Percentiles rank a stretch among this genome's conserved stretches.
Conservation (phyloP, 2,888 invertebrate species). For the Caenorhabditis sp. region DNA sequence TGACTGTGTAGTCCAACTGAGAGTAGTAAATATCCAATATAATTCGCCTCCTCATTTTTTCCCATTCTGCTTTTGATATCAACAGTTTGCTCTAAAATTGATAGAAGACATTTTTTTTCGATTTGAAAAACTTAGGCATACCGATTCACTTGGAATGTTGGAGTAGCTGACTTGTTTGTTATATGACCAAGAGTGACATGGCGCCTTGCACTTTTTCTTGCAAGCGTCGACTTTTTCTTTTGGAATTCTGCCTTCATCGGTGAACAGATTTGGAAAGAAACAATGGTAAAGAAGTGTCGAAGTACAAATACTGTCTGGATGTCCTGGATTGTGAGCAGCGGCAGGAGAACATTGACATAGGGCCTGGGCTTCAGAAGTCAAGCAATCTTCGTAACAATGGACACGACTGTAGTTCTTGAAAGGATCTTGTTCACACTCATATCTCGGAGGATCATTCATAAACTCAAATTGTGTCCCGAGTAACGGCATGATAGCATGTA, state of each 20-base stretch:
- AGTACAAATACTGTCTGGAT: slow-evolving; percentile 72
- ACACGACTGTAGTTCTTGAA: slow-evolving; percentile 74
- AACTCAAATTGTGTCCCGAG: slow-evolving; percentile 80
- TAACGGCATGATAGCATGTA: slow-evolving; percentile 80
- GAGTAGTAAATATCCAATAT: slow-evolving; percentile 73
- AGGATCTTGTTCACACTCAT: slow-evolving; percentile 71
- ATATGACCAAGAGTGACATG: slow-evolving; percentile 79
- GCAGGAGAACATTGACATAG: slow-evolving; percentile 78
- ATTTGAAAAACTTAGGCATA: no score
- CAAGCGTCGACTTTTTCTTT: slow-evolving; percentile 66
- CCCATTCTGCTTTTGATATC: slow-evolving; percentile 60
- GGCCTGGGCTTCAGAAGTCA: slow-evolving; percentile 71
- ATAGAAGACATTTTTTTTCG: no score
- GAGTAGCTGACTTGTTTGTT: slow-evolving; percentile 77
- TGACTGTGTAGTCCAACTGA: slow-evolving; percentile 77
- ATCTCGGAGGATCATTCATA: slow-evolving; percentile 79
- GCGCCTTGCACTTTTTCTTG: slow-evolving; percentile 74
- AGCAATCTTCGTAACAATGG: slow-evolving; percentile 78
- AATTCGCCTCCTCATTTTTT: slow-evolving; percentile 68
- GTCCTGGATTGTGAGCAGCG: slow-evolving; percentile 69
- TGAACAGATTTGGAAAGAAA: slow-evolving; percentile 64
- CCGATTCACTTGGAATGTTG: slow-evolving; percentile 75
- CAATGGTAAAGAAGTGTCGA: slow-evolving; percentile 73
- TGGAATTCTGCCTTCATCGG: slow-evolving; percentile 41
- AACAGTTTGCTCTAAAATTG: slow-evolving; percentile 36